phyloP scores from a whole-genome alignment of 2,113 vertebrate genomes.

The Cervus canadensis region DNA sequence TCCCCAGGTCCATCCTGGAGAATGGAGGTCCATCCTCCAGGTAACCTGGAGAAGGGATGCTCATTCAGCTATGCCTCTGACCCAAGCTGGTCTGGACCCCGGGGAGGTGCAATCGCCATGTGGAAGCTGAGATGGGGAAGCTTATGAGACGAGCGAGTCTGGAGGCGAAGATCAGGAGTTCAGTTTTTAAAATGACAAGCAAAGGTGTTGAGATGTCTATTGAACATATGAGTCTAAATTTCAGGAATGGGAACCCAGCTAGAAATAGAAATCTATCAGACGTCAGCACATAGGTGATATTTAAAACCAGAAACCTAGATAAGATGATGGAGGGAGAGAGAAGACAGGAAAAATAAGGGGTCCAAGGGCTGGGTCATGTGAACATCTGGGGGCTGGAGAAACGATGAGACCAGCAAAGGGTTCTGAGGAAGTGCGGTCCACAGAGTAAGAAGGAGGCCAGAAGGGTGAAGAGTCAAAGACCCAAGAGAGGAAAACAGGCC shows the following conservation, averaged over 20 bases:
- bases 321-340: neutral
- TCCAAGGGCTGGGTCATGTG: neutral
- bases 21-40: neutral
- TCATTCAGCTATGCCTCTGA: neutral
- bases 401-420: neutral
- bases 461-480: neutral
- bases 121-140: neutral
- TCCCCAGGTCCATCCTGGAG: neutral
- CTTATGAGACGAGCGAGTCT: neutral
- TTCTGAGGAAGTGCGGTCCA: neutral
- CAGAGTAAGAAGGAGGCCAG: neutral
- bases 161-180: neutral
- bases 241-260: neutral
- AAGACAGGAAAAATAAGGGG: neutral
- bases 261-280: neutral
- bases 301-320: neutral
- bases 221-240: neutral
- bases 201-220: neutral
- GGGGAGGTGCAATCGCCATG: neutral
- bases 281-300: neutral
- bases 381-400: neutral
- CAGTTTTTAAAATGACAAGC: neutral
- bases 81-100: neutral
- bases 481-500: neutral
- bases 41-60: neutral